Percentiles rank a stretch among this genome's conserved stretches.
phyloP scores from a whole-genome alignment of 2,113 vertebrate genomes.

The Phylloscopus trochilus region DNA sequence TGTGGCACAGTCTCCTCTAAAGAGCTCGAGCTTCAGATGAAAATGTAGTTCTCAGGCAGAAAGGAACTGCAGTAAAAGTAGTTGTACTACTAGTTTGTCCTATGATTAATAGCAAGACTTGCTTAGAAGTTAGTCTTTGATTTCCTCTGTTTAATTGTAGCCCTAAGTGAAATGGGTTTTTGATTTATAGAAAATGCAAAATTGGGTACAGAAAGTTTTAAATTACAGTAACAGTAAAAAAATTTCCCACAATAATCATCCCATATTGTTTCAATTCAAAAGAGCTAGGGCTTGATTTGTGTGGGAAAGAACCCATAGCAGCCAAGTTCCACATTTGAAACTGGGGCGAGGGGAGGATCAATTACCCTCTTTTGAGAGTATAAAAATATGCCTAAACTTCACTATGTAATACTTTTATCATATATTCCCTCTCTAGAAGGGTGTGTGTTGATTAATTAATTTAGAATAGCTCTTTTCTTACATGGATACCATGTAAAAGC shows the following conservation, averaged over 20 bases:
- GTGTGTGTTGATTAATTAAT: background rate
- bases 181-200: constrained; percentile 72
- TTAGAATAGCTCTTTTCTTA: background rate
- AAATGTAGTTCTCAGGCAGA: constrained; percentile 24
- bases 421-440: background rate
- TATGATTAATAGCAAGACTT: constrained; percentile 53
- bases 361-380: constrained; percentile 15
- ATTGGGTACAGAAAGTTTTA: constrained; percentile 69
- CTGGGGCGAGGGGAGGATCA: constrained; percentile 27
- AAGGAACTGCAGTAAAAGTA: constrained; percentile 36
- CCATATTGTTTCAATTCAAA: constrained; percentile 66
- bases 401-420: background rate
- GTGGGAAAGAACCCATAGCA: constrained; percentile 44
- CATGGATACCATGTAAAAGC: background rate
- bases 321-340: constrained; percentile 55
- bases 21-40: background rate
- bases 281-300: constrained; percentile 36
- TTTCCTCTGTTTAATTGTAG: constrained; percentile 64
- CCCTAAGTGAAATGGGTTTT: constrained; percentile 55
- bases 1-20: background rate
- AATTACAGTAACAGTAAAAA: constrained; percentile 63
- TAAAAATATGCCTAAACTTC: constrained; percentile 26
- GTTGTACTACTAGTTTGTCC: constrained; percentile 38
- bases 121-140: constrained; percentile 61
- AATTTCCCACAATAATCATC: constrained; percentile 56